These are phyloP conservation scores for Drosophila asahinai DNA, from an alignment of 1,140 invertebrate genomes.

Conservation along the genomic window DNA sequence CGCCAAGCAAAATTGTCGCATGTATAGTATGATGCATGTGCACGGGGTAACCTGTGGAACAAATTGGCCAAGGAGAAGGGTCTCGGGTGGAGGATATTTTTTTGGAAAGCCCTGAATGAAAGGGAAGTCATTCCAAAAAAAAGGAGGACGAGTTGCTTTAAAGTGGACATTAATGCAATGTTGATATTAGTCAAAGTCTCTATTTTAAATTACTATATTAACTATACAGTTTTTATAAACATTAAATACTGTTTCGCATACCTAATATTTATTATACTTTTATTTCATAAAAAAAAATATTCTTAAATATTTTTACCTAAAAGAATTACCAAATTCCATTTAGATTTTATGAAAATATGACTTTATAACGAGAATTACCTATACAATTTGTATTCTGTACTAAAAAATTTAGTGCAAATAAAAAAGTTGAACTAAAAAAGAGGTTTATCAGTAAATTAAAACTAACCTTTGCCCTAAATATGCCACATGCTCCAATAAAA, in stretches of 20 bases:
- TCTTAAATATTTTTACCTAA: too few relatives aligned
- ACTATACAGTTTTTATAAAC: too few relatives aligned
- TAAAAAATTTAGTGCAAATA: not conserved
- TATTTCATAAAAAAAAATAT: too few relatives aligned
- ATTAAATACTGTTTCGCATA: too few relatives aligned
- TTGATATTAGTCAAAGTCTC: not conserved
- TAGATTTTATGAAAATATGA: too few relatives aligned
- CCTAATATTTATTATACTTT: too few relatives aligned
- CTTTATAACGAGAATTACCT: too few relatives aligned
- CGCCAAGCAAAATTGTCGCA: slow-evolving; percentile 57
- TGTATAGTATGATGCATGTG: slow-evolving; percentile 70
- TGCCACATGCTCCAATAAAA: not conserved
- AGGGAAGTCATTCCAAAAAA: not conserved
- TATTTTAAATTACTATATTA: too few relatives aligned
- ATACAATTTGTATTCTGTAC: not conserved
- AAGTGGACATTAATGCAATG: not conserved
- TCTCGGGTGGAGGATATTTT: not conserved
- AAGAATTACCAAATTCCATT: too few relatives aligned
- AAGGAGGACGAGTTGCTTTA: not conserved
- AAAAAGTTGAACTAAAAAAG: not conserved
- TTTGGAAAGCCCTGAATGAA: not conserved
- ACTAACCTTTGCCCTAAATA: not conserved
- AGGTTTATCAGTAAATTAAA: not conserved
- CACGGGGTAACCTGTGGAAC: slow-evolving; percentile 30
- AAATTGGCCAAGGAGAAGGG: slow-evolving; percentile 12